These are phyloP conservation scores for Coleophora flavipennella DNA, from an alignment of 2,888 invertebrate genomes.

Conservation along the genomic window DNA sequence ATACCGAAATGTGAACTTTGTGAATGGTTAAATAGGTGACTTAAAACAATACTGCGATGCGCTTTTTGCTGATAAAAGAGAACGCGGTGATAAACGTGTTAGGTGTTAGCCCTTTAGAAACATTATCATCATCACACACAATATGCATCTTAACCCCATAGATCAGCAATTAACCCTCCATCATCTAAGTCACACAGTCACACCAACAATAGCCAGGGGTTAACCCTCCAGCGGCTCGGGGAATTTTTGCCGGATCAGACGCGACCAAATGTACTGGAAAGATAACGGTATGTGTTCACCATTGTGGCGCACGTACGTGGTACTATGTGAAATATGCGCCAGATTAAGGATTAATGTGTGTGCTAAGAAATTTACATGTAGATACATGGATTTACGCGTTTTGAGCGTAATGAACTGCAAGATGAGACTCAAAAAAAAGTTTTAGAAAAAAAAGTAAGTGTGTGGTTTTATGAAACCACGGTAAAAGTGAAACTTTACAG, in stretches of 20 bases:
- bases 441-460: too few relatives aligned
- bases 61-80: not conserved
- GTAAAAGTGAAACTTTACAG: too few relatives aligned
- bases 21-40: too few relatives aligned
- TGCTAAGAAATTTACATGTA: too few relatives aligned
- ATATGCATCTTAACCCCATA: not conserved
- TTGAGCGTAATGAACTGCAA: too few relatives aligned
- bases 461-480: too few relatives aligned
- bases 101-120: too few relatives aligned
- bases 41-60: too few relatives aligned
- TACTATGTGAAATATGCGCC: not conserved
- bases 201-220: not conserved
- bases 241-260: slow-evolving; percentile 40
- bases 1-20: too few relatives aligned
- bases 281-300: slow-evolving; percentile 23
- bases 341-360: not conserved
- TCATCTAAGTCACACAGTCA: not conserved
- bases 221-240: slow-evolving; percentile 1
- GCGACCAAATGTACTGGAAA: slow-evolving; percentile 43
- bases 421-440: too few relatives aligned
- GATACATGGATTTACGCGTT: too few relatives aligned
- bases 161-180: not conserved
- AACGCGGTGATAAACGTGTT: too few relatives aligned
- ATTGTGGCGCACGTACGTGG: slow-evolving; percentile 8
- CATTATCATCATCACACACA: not conserved